A percentile compares a stretch with the other conserved stretches of the same genome.
These are phyloP conservation scores for Mimumesa dahlbomi DNA, from an alignment of 2,888 invertebrate species.

Conservation along the genomic window DNA sequence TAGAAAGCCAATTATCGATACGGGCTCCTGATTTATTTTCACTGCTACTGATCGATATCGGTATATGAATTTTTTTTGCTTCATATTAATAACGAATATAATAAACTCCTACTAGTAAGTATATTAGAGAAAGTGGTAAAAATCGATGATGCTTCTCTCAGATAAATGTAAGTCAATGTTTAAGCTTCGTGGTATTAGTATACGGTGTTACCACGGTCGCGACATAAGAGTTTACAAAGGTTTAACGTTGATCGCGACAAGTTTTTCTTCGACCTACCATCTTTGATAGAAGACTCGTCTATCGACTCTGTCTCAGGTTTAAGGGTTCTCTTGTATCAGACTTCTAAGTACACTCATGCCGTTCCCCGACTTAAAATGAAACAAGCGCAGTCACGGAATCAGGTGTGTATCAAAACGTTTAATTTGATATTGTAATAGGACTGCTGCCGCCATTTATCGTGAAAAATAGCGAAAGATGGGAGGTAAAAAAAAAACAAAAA, in stretches of 20 bases:
- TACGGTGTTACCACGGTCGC: neutral
- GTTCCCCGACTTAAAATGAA: slow-evolving; percentile 16
- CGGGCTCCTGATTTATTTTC: neutral
- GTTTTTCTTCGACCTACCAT: slow-evolving; percentile 39
- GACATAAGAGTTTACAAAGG: slow-evolving; percentile 25
- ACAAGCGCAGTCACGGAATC: neutral
- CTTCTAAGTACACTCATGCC: slow-evolving; percentile 12
- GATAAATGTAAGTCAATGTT: neutral
- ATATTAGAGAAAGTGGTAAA: slow-evolving; percentile 13
- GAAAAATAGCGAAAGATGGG: slow-evolving; percentile 29
- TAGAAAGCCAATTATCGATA: neutral
- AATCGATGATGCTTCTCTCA: no score
- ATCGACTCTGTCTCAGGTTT: slow-evolving; percentile 26
- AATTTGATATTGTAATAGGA: no score
- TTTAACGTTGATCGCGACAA: slow-evolving; percentile 34
- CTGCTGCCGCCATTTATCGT: no score
- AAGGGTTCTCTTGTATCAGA: slow-evolving; percentile 6
- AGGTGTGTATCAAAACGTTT: neutral
- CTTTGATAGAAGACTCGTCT: slow-evolving; percentile 40
- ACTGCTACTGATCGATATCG: neutral
- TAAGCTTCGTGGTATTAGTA: neutral
- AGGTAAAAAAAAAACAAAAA: slow-evolving; percentile 33
- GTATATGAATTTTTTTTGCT: neutral
- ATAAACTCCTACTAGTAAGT: no score
- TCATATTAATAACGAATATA: no score